phyloP scores from a whole-genome alignment of 2,113 vertebrate genomes.

The Butorides virescens region DNA sequence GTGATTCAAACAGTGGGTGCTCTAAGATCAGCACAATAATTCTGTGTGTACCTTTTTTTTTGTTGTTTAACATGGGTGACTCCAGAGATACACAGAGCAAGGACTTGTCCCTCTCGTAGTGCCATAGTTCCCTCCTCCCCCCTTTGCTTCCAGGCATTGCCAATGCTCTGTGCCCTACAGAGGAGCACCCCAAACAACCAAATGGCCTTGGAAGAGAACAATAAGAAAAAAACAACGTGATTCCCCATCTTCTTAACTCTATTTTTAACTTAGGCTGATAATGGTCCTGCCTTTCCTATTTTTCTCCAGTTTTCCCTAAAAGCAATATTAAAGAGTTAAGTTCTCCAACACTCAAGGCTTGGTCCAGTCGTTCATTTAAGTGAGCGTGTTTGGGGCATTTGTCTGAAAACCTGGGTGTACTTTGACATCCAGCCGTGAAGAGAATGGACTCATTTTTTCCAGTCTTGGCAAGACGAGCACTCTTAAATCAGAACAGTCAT shows the following conservation, averaged over 20 bases:
- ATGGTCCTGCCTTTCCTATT: neutral
- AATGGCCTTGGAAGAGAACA: neutral
- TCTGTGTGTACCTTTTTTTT: neutral
- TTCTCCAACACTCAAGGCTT: neutral
- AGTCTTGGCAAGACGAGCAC: constrained; percentile 29
- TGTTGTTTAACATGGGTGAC: neutral
- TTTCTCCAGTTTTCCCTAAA: neutral
- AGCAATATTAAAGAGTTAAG: neutral
- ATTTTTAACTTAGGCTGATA: neutral
- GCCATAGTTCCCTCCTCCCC: neutral
- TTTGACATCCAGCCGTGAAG: constrained; percentile 26
- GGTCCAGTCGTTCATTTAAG: neutral
- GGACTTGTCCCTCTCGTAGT: neutral
- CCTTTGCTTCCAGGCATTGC: neutral
- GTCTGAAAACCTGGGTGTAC: constrained; percentile 24
- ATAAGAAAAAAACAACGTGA: neutral
- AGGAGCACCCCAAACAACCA: neutral
- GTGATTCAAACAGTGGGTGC: neutral
- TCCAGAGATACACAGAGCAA: neutral
- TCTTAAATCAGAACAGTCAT: constrained; percentile 59
- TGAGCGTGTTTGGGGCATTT: neutral
- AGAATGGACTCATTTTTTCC: constrained; percentile 55
- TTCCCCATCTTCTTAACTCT: neutral
- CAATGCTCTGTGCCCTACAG: neutral
- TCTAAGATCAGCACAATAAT: neutral